Evolutionary conservation across 2,797 vertebrate species (phyloP), one percentile per base, ranked within the genome.

Genomic region (Anguilla obscura): DNA sequence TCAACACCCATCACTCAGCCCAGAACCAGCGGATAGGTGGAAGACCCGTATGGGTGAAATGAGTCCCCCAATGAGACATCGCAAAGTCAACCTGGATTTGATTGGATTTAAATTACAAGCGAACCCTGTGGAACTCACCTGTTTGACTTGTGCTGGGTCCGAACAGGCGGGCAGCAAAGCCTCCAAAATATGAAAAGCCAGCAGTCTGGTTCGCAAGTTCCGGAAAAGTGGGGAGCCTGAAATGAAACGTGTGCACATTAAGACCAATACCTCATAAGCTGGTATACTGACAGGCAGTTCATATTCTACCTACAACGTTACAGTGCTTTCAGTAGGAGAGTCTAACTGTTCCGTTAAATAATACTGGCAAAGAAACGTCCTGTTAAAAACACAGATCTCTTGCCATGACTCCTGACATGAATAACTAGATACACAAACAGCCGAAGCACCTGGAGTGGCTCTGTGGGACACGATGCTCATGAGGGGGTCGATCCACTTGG

Each of bases 131-230:
- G 36, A 36, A 86, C 88, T 71, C 91, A 96, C 96, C 94, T 96
- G 95, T 88, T 96, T 93, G 90, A 95, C 94, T 88, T 95, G 93
- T 89, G 89, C 87, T 0, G 95, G 89, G 27, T 97, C 96, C 82
- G 94, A 93, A 92, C 95, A 97, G 90, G 95, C 93, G 87, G 96
- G 96, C 90, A 97, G 91, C 86, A 97, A 84, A 88, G 94, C 92
- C 89, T 97, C 96, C 87, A 97, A 93, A 91, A 96, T 95, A 87
- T 97, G 96, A 89, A 97, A 96, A 79, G 96, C 95, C 91, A 97
- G 91, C 88, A 97, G 95, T 90, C 96, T 96, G 24, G 96, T 96
- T 85, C 96, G 95, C 54, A 97, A 94, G 90, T 96, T 96, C 89
- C 95, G 94, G 92, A 96, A 95, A 89, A 87, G 92, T 50, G 94